These are phyloP conservation scores for Threskiornis aethiopicus DNA, from an alignment of 2,797 vertebrate genomes.

Conservation along the genomic window DNA sequence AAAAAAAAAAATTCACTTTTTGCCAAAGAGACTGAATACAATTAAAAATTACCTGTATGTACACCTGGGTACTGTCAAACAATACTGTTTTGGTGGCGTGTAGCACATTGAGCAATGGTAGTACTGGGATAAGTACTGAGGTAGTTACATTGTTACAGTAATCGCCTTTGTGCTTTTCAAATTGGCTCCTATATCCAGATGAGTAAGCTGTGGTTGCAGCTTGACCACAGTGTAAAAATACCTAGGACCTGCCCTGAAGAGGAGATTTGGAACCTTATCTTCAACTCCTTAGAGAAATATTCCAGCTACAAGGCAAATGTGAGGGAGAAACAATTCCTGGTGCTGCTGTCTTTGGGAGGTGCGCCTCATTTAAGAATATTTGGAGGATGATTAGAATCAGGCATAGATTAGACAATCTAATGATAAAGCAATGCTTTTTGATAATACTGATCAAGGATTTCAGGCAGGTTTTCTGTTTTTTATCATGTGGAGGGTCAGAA, in stretches of 20 bases:
- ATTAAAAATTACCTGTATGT: neutral
- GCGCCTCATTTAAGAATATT: neutral
- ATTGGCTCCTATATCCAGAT: neutral
- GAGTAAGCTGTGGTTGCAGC: neutral
- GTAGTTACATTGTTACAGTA: neutral
- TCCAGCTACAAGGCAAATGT: neutral
- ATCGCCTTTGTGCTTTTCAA: neutral
- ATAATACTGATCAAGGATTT: neutral
- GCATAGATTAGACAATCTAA: neutral
- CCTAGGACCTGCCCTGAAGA: neutral
- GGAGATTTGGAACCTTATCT: neutral
- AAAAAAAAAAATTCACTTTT: neutral
- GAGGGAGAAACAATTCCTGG: neutral
- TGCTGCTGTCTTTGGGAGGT: neutral
- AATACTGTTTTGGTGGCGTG: neutral
- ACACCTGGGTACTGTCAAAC: neutral
- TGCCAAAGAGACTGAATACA: neutral
- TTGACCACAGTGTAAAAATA: neutral
- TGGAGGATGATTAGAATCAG: neutral
- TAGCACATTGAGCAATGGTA: neutral
- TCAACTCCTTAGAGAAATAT: neutral
- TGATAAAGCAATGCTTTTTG: neutral
- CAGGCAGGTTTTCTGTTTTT: neutral
- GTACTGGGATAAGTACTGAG: neutral
- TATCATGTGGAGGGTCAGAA: neutral